Base-by-base conservation (phyloP, 2,888 invertebrate genomes). In the Chloroclysta siterata region DNA sequence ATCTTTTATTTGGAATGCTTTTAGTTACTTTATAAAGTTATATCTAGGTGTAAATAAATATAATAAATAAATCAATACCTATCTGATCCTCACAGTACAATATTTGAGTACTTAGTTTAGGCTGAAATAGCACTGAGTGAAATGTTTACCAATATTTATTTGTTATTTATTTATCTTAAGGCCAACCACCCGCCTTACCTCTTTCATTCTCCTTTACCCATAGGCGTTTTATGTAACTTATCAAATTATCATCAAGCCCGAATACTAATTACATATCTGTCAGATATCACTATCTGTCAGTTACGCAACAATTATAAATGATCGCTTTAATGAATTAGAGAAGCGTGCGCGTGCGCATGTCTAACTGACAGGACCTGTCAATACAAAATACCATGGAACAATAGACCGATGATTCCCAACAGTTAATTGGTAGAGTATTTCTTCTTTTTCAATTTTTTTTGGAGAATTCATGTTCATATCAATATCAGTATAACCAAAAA, bases 271-370 rank as follows among this genome's bases (percentile, higher is more conserved):
- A 64, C 53, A 41, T 17, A 56, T 56, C 60, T 60, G 55, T 58
- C 64, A 47, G 46, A 46, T 51, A 70, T 66, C 63, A 74, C 52
- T 7, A 70, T 66, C 71, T 75, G 79, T 74, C 76, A 71, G 63
- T 75, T 69, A 70, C 66, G 66, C 69, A 76, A 78, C 60, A 50
- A 61, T 76, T 66, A 74, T 65, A 73, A 78, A 78, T 79, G 78
- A 72, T 71, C 64, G 55, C 63, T 55, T 53, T 54, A 60, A 71
- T 60, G 55, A 71, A 75, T 75, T 66, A 68, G 64, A 59, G 65
- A 65, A 66, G 63, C 60, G 65, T 65, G 66, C 59, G 59, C 46
- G 62, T 62, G 65, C 58, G 57, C 39, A 42, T 65, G 56, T 53
- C 55, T 33, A 33, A 41, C 55, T 36, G 69, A 63, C 56, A 61